Percentiles rank a stretch among this genome's conserved stretches.
phyloP scores from a whole-genome alignment of 1,140 invertebrate species.

The Euborellia annulipes region DNA sequence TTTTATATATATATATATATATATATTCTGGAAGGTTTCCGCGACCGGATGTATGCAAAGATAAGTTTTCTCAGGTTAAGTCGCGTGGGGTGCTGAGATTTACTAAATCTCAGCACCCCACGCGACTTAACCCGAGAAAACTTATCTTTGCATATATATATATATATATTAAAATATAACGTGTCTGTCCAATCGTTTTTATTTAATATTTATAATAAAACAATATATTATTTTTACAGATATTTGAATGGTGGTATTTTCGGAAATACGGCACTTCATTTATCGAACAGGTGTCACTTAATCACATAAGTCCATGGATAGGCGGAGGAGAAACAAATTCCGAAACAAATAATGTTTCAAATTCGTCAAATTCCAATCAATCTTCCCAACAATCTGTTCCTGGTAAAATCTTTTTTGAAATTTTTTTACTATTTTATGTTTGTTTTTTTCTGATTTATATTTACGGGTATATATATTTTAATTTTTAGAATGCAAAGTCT shows the following conservation, averaged over 20 bases:
- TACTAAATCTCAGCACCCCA: conserved; percentile 5
- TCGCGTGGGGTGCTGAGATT: neutral
- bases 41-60: too few species aligned
- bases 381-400: conserved; percentile 26
- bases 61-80: neutral
- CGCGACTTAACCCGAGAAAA: neutral
- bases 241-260: conserved; percentile 99
- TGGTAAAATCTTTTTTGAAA: conserved; percentile 24
- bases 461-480: too few species aligned
- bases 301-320: conserved; percentile 87
- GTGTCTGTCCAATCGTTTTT: neutral
- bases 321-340: conserved; percentile 50
- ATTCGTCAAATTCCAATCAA: conserved; percentile 15
- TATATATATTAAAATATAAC: neutral
- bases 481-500: conserved; percentile 89
- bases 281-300: conserved; percentile 91
- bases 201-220: neutral
- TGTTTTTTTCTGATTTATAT: neutral
- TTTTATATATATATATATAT: too few species aligned
- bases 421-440: neutral
- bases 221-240: conserved; percentile 31
- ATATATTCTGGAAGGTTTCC: too few species aligned
- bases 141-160: neutral
- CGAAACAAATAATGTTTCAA: conserved; percentile 17
- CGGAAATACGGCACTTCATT: conserved; percentile 96